Conservation (phyloP, 2,888 invertebrate species). For the Hydriomena furcata region DNA sequence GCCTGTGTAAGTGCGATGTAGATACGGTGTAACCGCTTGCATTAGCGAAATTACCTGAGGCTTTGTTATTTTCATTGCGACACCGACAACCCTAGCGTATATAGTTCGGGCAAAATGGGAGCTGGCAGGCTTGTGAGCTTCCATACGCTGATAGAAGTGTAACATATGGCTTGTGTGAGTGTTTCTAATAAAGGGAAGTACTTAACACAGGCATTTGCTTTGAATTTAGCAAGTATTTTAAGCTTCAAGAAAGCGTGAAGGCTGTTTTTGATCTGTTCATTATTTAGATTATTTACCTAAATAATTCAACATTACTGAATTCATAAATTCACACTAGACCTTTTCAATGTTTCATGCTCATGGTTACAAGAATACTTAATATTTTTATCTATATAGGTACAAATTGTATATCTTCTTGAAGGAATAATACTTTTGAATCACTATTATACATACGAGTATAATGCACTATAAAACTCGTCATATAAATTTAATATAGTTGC, state of each 20-base stretch:
- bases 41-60: conserved; percentile 82
- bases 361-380: too few relatives aligned
- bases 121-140: conserved; percentile 34
- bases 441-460: too few relatives aligned
- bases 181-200: conserved; percentile 21
- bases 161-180: conserved; percentile 31
- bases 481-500: background rate
- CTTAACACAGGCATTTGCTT: conserved; percentile 6
- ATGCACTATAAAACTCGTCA: background rate
- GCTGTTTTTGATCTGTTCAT: background rate
- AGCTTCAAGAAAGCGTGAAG: background rate
- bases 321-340: too few relatives aligned
- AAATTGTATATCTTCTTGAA: too few relatives aligned
- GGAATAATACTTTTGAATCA: too few relatives aligned
- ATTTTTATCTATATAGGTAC: too few relatives aligned
- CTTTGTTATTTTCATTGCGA: conserved; percentile 81
- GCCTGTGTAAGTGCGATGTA: conserved; percentile 73
- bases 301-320: too few relatives aligned
- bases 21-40: conserved; percentile 80
- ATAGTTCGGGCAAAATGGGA: conserved; percentile 50
- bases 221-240: conserved; percentile 4
- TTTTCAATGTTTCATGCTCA: too few relatives aligned
- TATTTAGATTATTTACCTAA: too few relatives aligned
- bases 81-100: conserved; percentile 47
- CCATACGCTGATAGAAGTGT: conserved; percentile 35